Evolutionary conservation across 2,888 invertebrate species (phyloP), one percentile per base, ranked within the genome.

Genomic region (Tanaodytes sp.): DNA sequence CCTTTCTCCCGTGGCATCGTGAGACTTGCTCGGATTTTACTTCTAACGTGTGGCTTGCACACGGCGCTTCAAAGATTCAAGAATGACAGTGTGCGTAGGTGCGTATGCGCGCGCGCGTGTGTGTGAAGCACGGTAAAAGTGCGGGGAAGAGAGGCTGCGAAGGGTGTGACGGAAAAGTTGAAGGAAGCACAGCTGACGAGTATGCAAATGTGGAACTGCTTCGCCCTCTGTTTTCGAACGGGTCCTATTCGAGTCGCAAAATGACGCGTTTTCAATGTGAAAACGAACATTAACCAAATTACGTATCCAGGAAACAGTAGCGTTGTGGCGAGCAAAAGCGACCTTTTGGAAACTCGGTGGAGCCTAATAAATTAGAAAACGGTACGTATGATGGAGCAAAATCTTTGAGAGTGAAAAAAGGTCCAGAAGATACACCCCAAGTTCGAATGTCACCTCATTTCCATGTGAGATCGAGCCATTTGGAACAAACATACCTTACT

Each of bases 121-220:
- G n/a, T 23, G 23, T 23, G 23, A 8, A 23, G 23, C 23, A 23
- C 23, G 23, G 8, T 8, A 8, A 23, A 23, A 23, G 52, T 57
- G 46, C 62, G 37, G 66, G 12, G 37, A 39, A 33, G 59, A 48
- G 65, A 8, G 54, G 72, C 6, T 15, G 70, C 73, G 76, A 72
- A 75, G 77, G 78, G 80, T 79, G 81, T 80, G 79, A 76, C 79
- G 83, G 84, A 84, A 85, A 84, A 84, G 84, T 85, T 85, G 83
- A 83, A 84, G 85, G 84, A 84, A 84, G 82, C 83, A 80, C 84
- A 84, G 84, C 85, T 85, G 85, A 84, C 84, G 84, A 83, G 81
- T 85, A 85, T 85, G 85, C 84, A 84, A 85, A 85, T 84, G 80
- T 77, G 76, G 75, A 76, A 74, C 76, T 77, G 77, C 75, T 75